Conservation (phyloP, 2,113 vertebrate genomes). For the Thymallus thymallus region DNA sequence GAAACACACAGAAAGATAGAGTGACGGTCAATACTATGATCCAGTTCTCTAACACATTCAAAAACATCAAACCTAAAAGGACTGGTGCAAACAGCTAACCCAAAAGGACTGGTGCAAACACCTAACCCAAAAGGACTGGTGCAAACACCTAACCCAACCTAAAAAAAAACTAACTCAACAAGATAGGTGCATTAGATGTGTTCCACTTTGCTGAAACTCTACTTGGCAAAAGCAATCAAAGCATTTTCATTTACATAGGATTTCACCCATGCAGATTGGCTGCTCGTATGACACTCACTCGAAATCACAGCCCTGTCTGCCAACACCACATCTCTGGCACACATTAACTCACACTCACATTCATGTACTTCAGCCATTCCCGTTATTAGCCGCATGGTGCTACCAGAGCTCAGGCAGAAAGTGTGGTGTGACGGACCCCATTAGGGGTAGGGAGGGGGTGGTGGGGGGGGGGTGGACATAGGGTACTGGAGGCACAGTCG, state of each 20-base stretch:
- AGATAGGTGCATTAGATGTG: constrained; percentile 6
- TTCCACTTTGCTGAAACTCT: too few species aligned
- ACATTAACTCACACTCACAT: constrained; percentile 63
- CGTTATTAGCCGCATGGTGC: constrained; percentile 56
- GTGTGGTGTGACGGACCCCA: constrained; percentile 58
- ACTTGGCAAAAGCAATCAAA: constrained; percentile 47
- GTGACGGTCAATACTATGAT: not conserved
- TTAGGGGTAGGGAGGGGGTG: constrained; percentile 48
- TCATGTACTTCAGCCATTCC: constrained; percentile 53
- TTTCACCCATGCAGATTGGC: constrained; percentile 57
- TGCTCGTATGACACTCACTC: constrained; percentile 38
- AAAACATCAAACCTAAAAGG: not conserved
- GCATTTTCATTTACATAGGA: constrained; percentile 59
- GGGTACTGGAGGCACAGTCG: constrained; percentile 11
- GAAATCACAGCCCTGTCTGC: constrained; percentile 55
- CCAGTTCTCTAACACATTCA: too few species aligned
- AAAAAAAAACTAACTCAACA: not conserved
- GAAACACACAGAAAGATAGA: constrained; percentile 6
- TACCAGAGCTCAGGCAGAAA: constrained; percentile 53
- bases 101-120: not conserved
- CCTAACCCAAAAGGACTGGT: not conserved
- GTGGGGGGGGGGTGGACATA: constrained; percentile 28
- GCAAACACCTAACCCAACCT: constrained; percentile 5
- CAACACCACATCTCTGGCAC: constrained; percentile 61
- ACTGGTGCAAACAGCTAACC: constrained; percentile 1